These are phyloP conservation scores for Epizoanthus fatuus DNA, from an alignment of 92 coral and sea anemone genomes.

Conservation along the genomic window DNA sequence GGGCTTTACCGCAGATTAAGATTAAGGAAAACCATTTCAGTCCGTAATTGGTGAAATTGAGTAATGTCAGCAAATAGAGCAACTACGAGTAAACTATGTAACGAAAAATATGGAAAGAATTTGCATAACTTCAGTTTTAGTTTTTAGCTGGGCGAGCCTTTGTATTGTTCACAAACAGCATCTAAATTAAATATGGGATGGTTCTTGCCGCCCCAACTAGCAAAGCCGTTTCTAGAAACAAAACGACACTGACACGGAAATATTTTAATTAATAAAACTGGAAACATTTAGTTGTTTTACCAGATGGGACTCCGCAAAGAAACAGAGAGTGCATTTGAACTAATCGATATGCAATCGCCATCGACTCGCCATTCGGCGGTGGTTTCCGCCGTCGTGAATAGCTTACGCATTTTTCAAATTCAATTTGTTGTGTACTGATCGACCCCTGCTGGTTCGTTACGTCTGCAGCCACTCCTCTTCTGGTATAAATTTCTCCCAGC, in stretches of 20 bases:
- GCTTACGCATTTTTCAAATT: constrained; percentile 2
- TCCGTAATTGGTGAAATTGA: neutral
- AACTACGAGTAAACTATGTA: neutral
- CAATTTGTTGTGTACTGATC: neutral
- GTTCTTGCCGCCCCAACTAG: no score
- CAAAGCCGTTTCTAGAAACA: no score
- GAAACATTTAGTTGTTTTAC: neutral
- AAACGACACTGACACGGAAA: neutral
- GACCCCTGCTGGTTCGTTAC: neutral
- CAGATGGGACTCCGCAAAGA: neutral
- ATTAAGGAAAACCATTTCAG: neutral
- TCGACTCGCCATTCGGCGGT: neutral
- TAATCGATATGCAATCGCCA: constrained; percentile 1
- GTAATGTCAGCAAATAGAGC: neutral
- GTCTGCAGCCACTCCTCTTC: neutral
- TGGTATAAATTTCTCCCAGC: neutral
- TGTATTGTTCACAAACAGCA: no score
- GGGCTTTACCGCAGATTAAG: neutral
- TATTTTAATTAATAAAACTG: neutral
- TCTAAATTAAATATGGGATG: no score
- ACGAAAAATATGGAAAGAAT: neutral
- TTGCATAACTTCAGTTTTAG: no score
- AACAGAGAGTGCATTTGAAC: neutral
- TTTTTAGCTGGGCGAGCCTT: no score
- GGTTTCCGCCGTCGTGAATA: constrained; percentile 1